phyloP scores from a whole-genome alignment of 2,797 vertebrate genomes.

The Pangasius sanitwongsei region DNA sequence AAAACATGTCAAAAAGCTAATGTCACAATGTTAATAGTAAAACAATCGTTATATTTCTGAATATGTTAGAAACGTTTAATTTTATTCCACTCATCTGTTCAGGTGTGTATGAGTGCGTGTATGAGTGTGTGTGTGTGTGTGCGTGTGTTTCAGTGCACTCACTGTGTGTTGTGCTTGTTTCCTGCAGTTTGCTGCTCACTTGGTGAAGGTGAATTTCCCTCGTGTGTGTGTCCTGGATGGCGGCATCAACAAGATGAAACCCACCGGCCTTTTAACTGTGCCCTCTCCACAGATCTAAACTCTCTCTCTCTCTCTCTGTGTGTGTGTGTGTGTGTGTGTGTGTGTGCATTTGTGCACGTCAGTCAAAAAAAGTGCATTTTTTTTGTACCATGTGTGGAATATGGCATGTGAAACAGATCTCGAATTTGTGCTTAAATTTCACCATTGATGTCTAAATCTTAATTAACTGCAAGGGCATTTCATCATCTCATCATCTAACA shows the following conservation, averaged over 20 bases:
- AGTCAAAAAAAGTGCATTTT: not conserved
- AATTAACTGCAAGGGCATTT: constrained; percentile 5
- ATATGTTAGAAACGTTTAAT: too few relatives aligned
- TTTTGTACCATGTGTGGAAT: not conserved
- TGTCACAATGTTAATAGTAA: too few relatives aligned
- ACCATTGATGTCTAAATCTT: too few relatives aligned
- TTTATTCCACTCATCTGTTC: too few relatives aligned
- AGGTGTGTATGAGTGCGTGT: too few relatives aligned
- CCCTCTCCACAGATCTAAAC: constrained; percentile 93
- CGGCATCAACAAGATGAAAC: constrained; percentile 96
- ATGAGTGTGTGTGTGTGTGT: not conserved
- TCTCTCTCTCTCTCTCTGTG: too few relatives aligned
- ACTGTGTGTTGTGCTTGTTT: constrained; percentile 20
- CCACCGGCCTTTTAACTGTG: constrained; percentile 91
- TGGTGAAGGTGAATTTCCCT: constrained; percentile 90
- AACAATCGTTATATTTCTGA: too few relatives aligned
- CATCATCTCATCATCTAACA: not conserved
- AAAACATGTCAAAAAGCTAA: too few relatives aligned
- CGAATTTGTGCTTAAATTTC: not conserved
- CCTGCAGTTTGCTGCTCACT: constrained; percentile 87
- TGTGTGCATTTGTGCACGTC: too few relatives aligned
- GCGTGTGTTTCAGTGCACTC: not conserved
- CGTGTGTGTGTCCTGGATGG: constrained; percentile 92
- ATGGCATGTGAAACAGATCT: not conserved
- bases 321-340: too few relatives aligned